phyloP scores from a whole-genome alignment of 2,888 invertebrate genomes.

The Hirtodrosophila histrioides region DNA sequence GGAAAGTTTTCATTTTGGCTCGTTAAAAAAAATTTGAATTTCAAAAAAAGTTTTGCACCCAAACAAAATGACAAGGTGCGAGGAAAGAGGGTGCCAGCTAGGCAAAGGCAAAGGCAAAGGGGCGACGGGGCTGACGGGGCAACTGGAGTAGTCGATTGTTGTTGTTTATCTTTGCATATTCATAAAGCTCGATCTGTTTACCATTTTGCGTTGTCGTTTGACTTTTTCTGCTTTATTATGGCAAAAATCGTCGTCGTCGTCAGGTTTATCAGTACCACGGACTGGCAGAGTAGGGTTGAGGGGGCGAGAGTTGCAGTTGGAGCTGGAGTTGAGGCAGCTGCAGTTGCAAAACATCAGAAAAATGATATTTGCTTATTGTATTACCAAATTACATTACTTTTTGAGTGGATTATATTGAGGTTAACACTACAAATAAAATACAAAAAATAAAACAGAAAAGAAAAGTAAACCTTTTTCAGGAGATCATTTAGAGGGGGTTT shows the following conservation, averaged over 20 bases:
- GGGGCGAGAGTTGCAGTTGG: not conserved
- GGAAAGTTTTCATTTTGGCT: constrained; percentile 80
- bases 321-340: constrained; percentile 49
- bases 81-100: constrained; percentile 6
- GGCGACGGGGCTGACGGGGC: constrained; percentile 6
- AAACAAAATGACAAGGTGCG: constrained; percentile 48
- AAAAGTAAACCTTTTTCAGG: too few relatives aligned
- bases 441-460: not conserved
- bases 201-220: constrained; percentile 70
- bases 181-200: constrained; percentile 77
- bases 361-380: constrained; percentile 61
- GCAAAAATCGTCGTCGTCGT: constrained; percentile 45
- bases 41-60: constrained; percentile 50
- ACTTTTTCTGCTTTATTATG: constrained; percentile 69
- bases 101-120: not conserved
- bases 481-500: too few relatives aligned
- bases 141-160: constrained; percentile 38
- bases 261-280: constrained; percentile 52
- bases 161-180: constrained; percentile 79
- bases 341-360: constrained; percentile 62
- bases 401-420: constrained; percentile 2
- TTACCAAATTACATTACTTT: constrained; percentile 49
- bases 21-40: constrained; percentile 77
- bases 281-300: not conserved
- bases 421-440: not conserved